Percentiles rank a stretch among this genome's conserved stretches.
Conservation (phyloP, 2,113 vertebrate genomes). For the Xyrauchen texanus region DNA sequence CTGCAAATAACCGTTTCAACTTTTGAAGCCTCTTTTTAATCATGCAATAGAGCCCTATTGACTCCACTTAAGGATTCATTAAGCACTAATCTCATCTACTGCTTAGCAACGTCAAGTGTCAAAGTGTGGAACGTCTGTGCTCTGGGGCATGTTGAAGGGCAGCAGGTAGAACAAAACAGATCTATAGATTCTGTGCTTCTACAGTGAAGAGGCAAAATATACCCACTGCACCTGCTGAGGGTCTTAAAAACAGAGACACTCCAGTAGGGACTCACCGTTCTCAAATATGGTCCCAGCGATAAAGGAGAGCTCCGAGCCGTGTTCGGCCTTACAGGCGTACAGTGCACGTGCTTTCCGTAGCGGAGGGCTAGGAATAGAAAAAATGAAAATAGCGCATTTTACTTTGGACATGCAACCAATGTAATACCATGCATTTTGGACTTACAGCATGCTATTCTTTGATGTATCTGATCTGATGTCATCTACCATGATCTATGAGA, state of each 20-base stretch:
- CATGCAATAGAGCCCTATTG: too few species aligned
- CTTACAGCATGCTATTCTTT: too few species aligned
- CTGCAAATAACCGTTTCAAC: too few species aligned
- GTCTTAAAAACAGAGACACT: background rate
- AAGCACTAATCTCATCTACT: background rate
- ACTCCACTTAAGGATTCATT: constrained; percentile 10
- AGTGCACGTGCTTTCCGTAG: constrained; percentile 84
- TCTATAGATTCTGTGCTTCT: background rate
- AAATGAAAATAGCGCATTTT: background rate
- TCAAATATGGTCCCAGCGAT: constrained; percentile 91
- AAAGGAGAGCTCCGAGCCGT: constrained; percentile 96
- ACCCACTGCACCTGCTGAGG: background rate
- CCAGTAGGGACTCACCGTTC: constrained; percentile 79
- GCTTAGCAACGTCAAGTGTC: background rate
- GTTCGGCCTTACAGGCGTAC: constrained; percentile 97
- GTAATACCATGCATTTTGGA: too few species aligned
- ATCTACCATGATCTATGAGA: too few species aligned
- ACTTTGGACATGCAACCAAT: too few species aligned
- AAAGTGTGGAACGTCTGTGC: background rate
- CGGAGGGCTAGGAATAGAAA: constrained; percentile 2
- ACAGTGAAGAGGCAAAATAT: background rate
- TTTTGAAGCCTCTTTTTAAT: background rate
- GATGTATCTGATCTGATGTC: too few species aligned
- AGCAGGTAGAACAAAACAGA: background rate
- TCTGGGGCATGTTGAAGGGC: background rate